These are phyloP conservation scores for Antheraea pernyi DNA, from an alignment of 1,140 invertebrate species.

Conservation along the genomic window DNA sequence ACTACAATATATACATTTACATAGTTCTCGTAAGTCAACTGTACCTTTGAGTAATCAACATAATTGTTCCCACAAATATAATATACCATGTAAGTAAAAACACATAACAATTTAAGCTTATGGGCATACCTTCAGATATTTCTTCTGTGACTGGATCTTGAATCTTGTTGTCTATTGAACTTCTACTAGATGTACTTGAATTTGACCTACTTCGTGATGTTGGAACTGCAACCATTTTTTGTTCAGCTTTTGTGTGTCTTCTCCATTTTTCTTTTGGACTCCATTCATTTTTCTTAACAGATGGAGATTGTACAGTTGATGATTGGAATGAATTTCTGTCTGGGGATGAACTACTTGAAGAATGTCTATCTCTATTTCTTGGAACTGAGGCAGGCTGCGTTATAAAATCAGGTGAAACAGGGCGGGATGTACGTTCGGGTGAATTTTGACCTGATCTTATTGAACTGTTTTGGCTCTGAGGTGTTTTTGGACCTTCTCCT, in stretches of 20 bases:
- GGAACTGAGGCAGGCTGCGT: constrained; percentile 44
- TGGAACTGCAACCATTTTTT: constrained; percentile 59
- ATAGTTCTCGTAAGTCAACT: too few relatives aligned
- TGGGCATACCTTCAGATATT: constrained; percentile 70
- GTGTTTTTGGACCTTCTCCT: constrained; percentile 51
- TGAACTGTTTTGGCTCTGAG: constrained; percentile 52
- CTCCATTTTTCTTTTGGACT: constrained; percentile 68
- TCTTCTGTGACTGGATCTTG: constrained; percentile 75
- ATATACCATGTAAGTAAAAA: too few relatives aligned
- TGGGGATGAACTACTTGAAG: constrained; percentile 51
- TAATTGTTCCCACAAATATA: too few relatives aligned
- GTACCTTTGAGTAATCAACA: too few relatives aligned
- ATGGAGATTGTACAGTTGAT: constrained; percentile 31
- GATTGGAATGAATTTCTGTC: constrained; percentile 48
- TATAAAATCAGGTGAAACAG: constrained; percentile 51
- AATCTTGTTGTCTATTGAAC: constrained; percentile 63
- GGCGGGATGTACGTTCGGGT: constrained; percentile 47
- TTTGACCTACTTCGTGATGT: constrained; percentile 57
- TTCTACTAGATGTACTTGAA: constrained; percentile 72
- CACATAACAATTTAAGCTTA: not conserved
- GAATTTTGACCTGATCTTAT: constrained; percentile 49
- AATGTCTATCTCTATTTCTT: constrained; percentile 33
- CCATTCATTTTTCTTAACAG: constrained; percentile 63
- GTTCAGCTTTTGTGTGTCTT: constrained; percentile 68
- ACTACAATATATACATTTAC: too few relatives aligned